A percentile compares a stretch with the other conserved stretches of the same genome.
Evolutionary conservation across 2,113 vertebrate genomes (phyloP).

Genomic region (Sinocyclocheilus maitianheensis): DNA sequence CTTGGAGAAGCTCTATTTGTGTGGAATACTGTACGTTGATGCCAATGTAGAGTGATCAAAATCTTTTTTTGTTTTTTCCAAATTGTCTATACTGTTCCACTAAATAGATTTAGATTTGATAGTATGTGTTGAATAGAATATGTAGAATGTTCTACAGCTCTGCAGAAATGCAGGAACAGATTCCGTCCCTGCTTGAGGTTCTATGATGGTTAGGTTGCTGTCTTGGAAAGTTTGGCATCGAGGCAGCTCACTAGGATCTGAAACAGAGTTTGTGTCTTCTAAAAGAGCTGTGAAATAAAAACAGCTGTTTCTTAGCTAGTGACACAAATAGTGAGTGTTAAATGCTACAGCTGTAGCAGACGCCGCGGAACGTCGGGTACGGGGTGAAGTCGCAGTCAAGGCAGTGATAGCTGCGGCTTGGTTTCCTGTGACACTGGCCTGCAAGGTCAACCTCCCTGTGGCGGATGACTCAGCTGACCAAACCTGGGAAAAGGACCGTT

Average conservation of each 20-base stretch:
- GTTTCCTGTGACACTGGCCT: constrained; percentile 20
- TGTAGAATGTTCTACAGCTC: too few relatives aligned
- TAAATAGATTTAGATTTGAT: too few relatives aligned
- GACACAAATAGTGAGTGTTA: constrained; percentile 5
- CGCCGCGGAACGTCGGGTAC: background rate
- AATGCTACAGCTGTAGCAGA: constrained; percentile 22
- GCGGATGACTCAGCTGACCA: constrained; percentile 33
- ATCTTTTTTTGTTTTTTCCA: too few relatives aligned
- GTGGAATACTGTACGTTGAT: too few relatives aligned
- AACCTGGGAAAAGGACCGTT: constrained; percentile 21
- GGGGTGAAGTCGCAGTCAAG: background rate
- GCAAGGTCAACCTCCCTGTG: constrained; percentile 16
- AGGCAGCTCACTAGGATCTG: background rate
- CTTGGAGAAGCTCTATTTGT: too few relatives aligned
- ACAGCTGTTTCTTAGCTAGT: constrained; percentile 17
- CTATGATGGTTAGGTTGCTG: background rate
- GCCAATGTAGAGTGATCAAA: too few relatives aligned
- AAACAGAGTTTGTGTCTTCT: background rate
- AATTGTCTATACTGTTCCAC: too few relatives aligned
- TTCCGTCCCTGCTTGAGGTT: too few relatives aligned
- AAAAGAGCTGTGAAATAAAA: constrained; percentile 24
- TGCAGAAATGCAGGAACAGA: too few relatives aligned
- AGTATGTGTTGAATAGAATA: too few relatives aligned
- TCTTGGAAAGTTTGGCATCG: background rate
- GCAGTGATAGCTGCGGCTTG: background rate